A percentile compares a stretch with the other conserved stretches of the same genome.
These are phyloP conservation scores for Leucozona laternaria DNA, from an alignment of 2,888 invertebrate species.

Conservation along the genomic window DNA sequence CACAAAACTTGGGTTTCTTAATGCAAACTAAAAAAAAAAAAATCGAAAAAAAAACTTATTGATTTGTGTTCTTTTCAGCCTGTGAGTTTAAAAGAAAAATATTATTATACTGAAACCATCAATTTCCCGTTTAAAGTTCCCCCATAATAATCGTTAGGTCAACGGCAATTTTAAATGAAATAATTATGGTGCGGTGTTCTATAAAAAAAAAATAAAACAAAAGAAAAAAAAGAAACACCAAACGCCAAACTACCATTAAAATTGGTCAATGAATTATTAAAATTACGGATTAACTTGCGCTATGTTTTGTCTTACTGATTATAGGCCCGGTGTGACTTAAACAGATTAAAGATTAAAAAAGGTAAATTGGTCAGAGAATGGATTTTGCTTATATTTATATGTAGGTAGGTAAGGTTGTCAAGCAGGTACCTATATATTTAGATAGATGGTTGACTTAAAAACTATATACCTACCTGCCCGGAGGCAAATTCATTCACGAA, in stretches of 20 bases:
- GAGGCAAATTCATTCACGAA: neutral
- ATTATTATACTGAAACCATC: constrained; percentile 24
- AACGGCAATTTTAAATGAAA: constrained; percentile 38
- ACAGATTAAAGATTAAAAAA: constrained; percentile 49
- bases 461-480: neutral
- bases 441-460: constrained; percentile 12
- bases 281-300: constrained; percentile 67
- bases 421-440: neutral
- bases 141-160: constrained; percentile 31
- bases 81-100: neutral
- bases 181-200: constrained; percentile 40
- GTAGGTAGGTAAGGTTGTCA: neutral
- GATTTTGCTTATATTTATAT: constrained; percentile 15
- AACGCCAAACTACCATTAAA: constrained; percentile 37
- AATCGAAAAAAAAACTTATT: neutral
- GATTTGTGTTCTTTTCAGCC: constrained; percentile 9
- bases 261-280: constrained; percentile 72
- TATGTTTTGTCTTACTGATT: constrained; percentile 52
- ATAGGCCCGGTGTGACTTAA: constrained; percentile 47
- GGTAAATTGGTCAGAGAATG: constrained; percentile 27
- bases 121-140: constrained; percentile 47
- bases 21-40: constrained; percentile 14
- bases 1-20: neutral
- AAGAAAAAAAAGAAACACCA: constrained; percentile 10
- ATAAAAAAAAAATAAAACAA: neutral